phyloP scores from a whole-genome alignment of 2,113 vertebrate species.

The Pituophis catenifer region DNA sequence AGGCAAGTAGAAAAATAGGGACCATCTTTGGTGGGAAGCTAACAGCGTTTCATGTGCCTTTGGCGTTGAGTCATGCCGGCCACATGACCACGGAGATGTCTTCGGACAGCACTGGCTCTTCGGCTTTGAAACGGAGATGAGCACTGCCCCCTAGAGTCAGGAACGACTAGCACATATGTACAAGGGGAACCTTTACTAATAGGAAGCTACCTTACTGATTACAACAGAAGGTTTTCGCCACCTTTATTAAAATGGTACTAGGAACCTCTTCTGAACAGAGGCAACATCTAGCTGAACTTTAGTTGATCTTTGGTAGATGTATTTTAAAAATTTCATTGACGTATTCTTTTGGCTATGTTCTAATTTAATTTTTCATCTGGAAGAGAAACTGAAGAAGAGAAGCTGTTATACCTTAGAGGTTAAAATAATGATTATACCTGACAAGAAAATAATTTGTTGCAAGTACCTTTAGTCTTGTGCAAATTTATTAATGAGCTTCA shows the following conservation, averaged over 20 bases:
- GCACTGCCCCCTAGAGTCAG: too few species aligned
- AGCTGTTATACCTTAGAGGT: not conserved
- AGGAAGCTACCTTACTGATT: not conserved
- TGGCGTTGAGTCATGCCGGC: too few species aligned
- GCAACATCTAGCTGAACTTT: not conserved
- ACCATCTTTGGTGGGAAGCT: too few species aligned
- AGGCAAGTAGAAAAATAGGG: too few species aligned
- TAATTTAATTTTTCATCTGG: not conserved
- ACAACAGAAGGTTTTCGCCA: not conserved
- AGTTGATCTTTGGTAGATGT: not conserved
- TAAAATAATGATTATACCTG: conserved; percentile 13
- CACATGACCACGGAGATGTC: too few species aligned
- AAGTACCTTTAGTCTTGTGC: not conserved
- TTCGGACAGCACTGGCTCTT: too few species aligned
- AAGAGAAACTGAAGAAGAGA: not conserved
- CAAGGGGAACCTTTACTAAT: too few species aligned
- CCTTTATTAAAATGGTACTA: not conserved
- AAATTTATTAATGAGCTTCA: conserved; percentile 26
- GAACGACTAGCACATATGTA: too few species aligned
- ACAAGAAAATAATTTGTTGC: conserved; percentile 20
- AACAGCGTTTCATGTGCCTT: too few species aligned
- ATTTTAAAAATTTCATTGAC: not conserved
- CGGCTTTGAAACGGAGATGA: too few species aligned
- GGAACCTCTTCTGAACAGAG: not conserved
- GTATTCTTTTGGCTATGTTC: not conserved